Percentiles rank a stretch among this genome's conserved stretches.
Evolutionary conservation across 2,113 vertebrate genomes (phyloP).

Genomic region (Leptosomus discolor): DNA sequence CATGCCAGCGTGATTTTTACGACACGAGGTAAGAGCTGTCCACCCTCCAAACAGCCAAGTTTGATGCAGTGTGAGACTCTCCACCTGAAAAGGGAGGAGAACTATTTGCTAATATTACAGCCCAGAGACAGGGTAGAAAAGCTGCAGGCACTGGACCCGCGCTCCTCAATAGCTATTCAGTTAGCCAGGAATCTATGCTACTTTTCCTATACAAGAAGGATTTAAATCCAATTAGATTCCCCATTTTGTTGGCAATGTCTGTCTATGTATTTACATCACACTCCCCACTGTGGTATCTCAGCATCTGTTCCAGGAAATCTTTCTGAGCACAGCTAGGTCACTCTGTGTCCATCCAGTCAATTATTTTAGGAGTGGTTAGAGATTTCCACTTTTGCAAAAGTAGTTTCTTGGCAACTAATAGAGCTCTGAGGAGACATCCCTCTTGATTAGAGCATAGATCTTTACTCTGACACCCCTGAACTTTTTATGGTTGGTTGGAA

Average conservation of each 20-base stretch:
- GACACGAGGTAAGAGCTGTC: background rate
- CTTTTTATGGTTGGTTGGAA: background rate
- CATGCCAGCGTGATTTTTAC: accelerated
- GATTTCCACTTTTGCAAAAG: slow-evolving; percentile 36
- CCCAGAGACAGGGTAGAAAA: background rate
- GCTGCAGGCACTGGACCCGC: accelerated
- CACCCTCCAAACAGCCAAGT: background rate
- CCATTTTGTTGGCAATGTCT: background rate
- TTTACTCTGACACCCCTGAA: slow-evolving; percentile 36
- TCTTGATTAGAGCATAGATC: slow-evolving; percentile 39
- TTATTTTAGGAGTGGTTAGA: slow-evolving; percentile 13
- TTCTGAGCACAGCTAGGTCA: slow-evolving; percentile 20
- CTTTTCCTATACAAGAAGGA: background rate
- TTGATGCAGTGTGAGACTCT: background rate
- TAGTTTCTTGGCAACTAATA: slow-evolving; percentile 41
- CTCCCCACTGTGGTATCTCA: background rate
- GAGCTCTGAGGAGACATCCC: slow-evolving; percentile 39
- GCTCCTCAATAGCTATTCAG: background rate
- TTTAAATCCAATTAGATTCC: background rate
- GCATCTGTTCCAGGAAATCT: slow-evolving; percentile 50
- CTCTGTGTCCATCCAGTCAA: background rate
- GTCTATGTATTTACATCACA: background rate
- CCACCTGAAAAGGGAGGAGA: background rate
- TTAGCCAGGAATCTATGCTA: background rate
- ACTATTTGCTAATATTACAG: background rate